Base-by-base conservation (phyloP, 2,888 invertebrate species). In the Perizoma affinitatum region DNA sequence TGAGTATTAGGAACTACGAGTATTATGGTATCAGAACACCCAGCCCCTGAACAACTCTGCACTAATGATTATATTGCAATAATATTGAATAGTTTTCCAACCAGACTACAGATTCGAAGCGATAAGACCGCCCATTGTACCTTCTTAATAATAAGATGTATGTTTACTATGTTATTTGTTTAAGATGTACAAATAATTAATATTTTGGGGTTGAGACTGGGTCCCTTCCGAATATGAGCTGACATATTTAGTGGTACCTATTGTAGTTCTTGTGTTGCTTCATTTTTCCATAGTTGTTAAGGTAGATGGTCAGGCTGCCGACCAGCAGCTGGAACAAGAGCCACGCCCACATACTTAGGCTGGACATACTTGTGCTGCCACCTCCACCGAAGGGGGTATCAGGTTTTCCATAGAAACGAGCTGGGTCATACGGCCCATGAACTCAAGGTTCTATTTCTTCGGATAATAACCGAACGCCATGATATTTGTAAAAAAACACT, bases 381-480 rank as follows among this genome's bases (percentile, higher is more conserved):
- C 81, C 97, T 95, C 98, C 98, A 98, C 93, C 94, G 67, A 99
- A 95, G 8, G 97, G 96, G 65, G 96, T 96, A 93, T 99, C 99
- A 78, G 96, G 98, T 93, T 97, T 98, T 84, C 99, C 99, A 91
- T 99, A 99, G 80, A 86, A 98, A 69, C 97, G 96, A 61, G 97
- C 96, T 49, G 99, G 98, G 88, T 98, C 97, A 80, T 98, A 99
- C 0, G 97, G 96, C 59, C 99, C 99, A 82, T 99, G 99, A 56
- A 96, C 94, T 78, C 95, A 45, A 96, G 96, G 84, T 98, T 96
- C 83, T 98, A 99, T 81, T 96, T 97, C 61, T 94, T 94, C 54
- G 98, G 98, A 94, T 98, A 98, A 83, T 98, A 97, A 73, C 98
- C 98, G 79, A 98, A 94, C 83, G 89, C 96, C 96, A 96, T 96